A percentile compares a stretch with the other conserved stretches of the same genome.
phyloP scores from a whole-genome alignment of 2,113 vertebrate genomes.

The Ammodytes marinus region DNA sequence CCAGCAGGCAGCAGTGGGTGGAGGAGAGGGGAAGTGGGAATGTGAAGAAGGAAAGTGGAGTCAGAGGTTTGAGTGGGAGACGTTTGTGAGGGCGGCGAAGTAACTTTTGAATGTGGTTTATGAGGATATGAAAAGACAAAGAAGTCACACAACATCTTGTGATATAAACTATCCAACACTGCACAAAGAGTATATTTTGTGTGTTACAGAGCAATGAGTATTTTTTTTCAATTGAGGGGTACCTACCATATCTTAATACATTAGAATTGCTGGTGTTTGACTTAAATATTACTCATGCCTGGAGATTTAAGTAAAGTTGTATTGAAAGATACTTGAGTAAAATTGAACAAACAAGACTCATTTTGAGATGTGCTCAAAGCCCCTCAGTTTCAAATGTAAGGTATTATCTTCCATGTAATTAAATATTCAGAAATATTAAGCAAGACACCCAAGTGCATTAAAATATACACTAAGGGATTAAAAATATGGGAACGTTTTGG shows the following conservation, averaged over 20 bases:
- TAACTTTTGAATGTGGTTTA: constrained; percentile 50
- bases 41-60: constrained; percentile 65
- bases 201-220: background rate
- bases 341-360: background rate
- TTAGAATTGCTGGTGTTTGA: background rate
- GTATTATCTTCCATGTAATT: background rate
- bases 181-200: constrained; percentile 11
- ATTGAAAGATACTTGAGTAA: background rate
- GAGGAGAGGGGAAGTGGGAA: constrained; percentile 54
- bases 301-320: background rate
- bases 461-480: background rate
- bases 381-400: background rate
- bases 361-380: background rate
- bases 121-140: constrained; percentile 52
- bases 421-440: background rate
- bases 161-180: constrained; percentile 21
- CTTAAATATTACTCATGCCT: background rate
- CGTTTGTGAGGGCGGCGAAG: constrained; percentile 32
- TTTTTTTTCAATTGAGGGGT: constrained; percentile 1
- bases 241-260: background rate
- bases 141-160: constrained; percentile 45
- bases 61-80: constrained; percentile 74
- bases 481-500: background rate
- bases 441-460: background rate
- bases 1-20: constrained; percentile 32